Conservation (phyloP, 2,113 vertebrate species). For the Antigone vipio region DNA sequence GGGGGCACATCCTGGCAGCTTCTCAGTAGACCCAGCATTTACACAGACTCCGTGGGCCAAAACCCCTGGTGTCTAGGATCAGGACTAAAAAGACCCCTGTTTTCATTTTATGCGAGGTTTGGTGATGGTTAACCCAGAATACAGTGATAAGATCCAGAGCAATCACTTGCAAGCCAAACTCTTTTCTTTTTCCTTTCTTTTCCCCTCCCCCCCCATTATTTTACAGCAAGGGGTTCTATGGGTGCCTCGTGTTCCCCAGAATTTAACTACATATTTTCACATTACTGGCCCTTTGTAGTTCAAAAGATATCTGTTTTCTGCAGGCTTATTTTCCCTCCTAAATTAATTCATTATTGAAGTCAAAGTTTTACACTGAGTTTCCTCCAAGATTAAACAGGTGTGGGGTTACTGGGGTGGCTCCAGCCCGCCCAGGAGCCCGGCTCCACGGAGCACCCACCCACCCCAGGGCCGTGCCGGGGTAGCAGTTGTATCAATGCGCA, state of each 20-base stretch:
- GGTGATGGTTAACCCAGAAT: neutral
- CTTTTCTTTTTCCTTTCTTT: too few relatives aligned
- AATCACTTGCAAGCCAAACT: neutral
- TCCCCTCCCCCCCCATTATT: neutral
- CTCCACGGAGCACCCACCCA: accelerated
- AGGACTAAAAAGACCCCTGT: neutral
- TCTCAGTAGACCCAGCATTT: neutral
- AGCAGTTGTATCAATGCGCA: accelerated
- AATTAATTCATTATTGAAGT: neutral
- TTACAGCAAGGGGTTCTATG: neutral
- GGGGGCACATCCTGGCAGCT: neutral
- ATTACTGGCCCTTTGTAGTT: neutral
- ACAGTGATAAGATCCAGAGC: neutral
- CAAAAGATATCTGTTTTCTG: neutral
- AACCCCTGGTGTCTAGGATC: neutral
- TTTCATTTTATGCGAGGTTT: accelerated
- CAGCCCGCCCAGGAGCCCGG: neutral
- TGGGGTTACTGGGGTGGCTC: neutral
- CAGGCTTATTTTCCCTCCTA: neutral
- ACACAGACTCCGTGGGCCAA: neutral
- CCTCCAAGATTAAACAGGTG: neutral
- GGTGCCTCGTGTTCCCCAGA: neutral
- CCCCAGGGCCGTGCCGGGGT: neutral
- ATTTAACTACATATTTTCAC: neutral
- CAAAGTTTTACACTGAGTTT: neutral